Evolutionary conservation across 2,888 invertebrate species (phyloP), one percentile per base, ranked within the genome.

Genomic region (Xanthorhoe spadicearia): DNA sequence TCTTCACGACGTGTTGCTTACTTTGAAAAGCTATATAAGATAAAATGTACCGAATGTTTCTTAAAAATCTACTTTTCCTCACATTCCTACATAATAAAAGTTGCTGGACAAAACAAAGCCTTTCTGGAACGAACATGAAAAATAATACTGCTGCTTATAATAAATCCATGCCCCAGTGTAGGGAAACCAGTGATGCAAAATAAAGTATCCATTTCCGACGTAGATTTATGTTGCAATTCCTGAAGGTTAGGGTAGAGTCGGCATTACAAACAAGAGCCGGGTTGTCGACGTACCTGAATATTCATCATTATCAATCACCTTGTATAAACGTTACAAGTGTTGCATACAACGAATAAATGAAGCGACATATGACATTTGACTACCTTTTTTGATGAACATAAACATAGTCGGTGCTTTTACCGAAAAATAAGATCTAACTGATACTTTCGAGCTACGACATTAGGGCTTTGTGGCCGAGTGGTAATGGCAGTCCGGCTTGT

Each of bases 301-400:
- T 87, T 87, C 83, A 87, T 87, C 84, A 81, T 80, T 84, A 88
- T 89, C 88, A 87, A 89, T 88, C 90, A 88, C 83, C 78, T 77
- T 74, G 80, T 79, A 81, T 85, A 86, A 87, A 87, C 67, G 69
- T 23, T n/a, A 56, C 51, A 56, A 58, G 23, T 35, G 13, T 19
- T 23, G 49, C 17, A 51, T 50, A 51, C 7, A 63, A 9, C 7
- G 7, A 23, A 10, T 53, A 1, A 60, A 53, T 46, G 28, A n/a
- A 15, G 38, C 13, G 13, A 43, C 2, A 3, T 18, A 10, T 17
- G 38, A 18, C 7, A 35, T 18, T 3, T 38, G 35, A 17, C 32
- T 32, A 32, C 32, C 8, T 1, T n/a, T n/a, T n/a, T n/a, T n/a
- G n/a, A n/a, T n/a, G n/a, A n/a, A n/a, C n/a, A n/a, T n/a, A n/a